These are phyloP conservation scores for Podiceps cristatus DNA, from an alignment of 2,113 vertebrate genomes.

Conservation along the genomic window DNA sequence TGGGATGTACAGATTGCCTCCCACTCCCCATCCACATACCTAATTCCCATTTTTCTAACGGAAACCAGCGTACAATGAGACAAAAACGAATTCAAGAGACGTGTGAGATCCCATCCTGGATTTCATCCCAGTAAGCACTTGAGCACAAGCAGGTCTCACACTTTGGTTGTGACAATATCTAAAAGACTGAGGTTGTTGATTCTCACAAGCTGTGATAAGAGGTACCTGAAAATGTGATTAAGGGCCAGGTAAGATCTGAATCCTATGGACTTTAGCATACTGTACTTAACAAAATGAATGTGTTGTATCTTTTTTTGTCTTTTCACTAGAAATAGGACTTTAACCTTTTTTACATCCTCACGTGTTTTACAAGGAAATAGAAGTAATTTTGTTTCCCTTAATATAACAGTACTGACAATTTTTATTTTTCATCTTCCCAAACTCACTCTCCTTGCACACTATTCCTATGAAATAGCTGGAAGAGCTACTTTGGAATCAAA, in stretches of 20 bases:
- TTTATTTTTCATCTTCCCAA: not conserved
- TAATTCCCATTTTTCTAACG: not conserved
- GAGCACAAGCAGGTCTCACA: not conserved
- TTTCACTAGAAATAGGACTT: not conserved
- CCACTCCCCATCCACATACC: rapidly evolving
- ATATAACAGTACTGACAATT: not conserved
- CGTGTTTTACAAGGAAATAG: not conserved
- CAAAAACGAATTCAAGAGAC: not conserved
- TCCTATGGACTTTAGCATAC: not conserved
- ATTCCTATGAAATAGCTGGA: not conserved
- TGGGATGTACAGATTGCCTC: no score
- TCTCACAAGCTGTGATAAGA: not conserved
- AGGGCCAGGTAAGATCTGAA: not conserved
- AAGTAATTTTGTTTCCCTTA: not conserved
- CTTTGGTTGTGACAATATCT: rapidly evolving
- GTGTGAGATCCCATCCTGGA: not conserved
- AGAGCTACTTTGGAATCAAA: not conserved
- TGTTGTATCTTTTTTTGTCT: not conserved
- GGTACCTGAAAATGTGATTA: not conserved
- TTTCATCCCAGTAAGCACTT: not conserved
- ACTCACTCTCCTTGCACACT: not conserved
- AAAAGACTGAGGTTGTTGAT: not conserved
- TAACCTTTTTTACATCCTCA: not conserved
- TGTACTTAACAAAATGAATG: not conserved
- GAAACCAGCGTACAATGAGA: not conserved